Base-by-base conservation (phyloP, 2,888 invertebrate genomes). In the Tachina lurida region DNA sequence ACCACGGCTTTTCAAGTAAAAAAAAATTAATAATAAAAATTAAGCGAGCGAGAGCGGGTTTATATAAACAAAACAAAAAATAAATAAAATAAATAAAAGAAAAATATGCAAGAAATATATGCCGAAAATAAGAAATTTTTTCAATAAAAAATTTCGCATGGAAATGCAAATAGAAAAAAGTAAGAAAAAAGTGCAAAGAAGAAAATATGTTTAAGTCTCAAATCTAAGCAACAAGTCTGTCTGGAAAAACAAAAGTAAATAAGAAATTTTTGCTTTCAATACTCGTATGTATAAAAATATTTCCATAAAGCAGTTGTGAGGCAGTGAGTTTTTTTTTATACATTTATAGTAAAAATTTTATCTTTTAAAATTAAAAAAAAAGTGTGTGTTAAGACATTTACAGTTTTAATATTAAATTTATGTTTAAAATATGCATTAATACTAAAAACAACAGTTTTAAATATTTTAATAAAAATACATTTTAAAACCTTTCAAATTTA, bases 1-100 rank as follows among this genome's bases (percentile, higher is more conserved):
- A 67, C 67, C 49, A 77, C 65, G 67, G 58, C 9, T 67, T 65
- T 56, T 15, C 13, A 43, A 12, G 43, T 43, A 45, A 71, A 47
- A 63, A 17, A 65, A 47, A 47, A 41, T 19, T 52, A 43, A 13
- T 19, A 22, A 62, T 8, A 52, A 15, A 13, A 68, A 52, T 39
- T 10, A 45, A 71, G 45, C 54, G 43, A 68, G 12, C 39, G 13
- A 56, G 70, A 56, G 70, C 70, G 56, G 68, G 19, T 13, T 19
- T 22, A 4, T 49, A 19, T 19, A n/a, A 70, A 13, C 10, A 54
- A 19, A 31, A 31, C 31, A 31, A 31, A 31, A 0, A n/a, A 60
- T 13, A 73, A 4, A 39, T 13, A 8, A 22, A 45, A 47, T 19
- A 56, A 58, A n/a, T n/a, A n/a, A n/a, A 41, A 17, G 2, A 31